Evolutionary conservation across 1,140 invertebrate species (phyloP), one percentile per base, ranked within the genome.

Genomic region (Megalonaias nervosa): DNA sequence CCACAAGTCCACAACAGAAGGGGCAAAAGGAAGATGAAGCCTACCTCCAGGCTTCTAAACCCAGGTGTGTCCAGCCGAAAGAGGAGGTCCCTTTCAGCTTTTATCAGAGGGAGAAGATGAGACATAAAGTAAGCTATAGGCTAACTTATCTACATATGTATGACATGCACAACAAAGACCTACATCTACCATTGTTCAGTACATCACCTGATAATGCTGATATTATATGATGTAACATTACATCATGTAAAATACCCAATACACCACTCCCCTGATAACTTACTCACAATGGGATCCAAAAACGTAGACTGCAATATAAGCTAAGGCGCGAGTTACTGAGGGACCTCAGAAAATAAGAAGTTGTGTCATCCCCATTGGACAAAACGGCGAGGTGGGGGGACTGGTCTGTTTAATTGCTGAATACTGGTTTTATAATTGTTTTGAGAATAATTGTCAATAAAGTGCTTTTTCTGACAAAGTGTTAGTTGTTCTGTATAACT

Each of bases 61-160:
- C 16, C 82, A 85, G n/a, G 80, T 79, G 79, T 64, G 90, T 91
- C 5, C 75, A 72, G n/a, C 82, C 88, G n/a, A 85, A 83, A 14
- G 84, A 88, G 73, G 83, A 86, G 68, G 79, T 86, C 59, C 83
- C 90, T 38, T 90, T 91, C 79, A 75, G 87, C 31, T 88, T 91
- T 90, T 95, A 95, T 77, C 94, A 93, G 38, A 92, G 95, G 86
- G 95, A 95, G n/a, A 92, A 91, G 81, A 87, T 90, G 0, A 84
- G 91, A 72, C 91, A 92, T 66, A 89, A 91, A 85, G 91, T 91
- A 78, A 74, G 58, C 14, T 9, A n/a, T n/a, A n/a, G 57, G 67
- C 16, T 68, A 65, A 21, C 13, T 65, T 21, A 15, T 31, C 23
- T 21, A 26, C 38, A 26, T 21, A 65, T 23, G n/a, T 11, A 15